Evolutionary conservation across 2,797 vertebrate species (phyloP).

Genomic region (Podargus strigoides): DNA sequence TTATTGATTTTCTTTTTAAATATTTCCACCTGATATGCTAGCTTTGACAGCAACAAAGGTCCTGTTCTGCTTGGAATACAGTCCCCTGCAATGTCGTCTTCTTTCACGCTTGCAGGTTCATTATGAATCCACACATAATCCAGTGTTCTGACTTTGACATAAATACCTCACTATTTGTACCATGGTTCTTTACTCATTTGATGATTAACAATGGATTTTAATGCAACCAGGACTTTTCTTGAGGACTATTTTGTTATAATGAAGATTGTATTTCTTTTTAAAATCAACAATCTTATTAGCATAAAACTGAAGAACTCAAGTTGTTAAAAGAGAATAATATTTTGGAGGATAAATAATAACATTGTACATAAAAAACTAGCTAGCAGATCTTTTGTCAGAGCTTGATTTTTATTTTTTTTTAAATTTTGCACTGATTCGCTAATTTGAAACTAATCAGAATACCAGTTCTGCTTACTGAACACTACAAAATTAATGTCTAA

Average conservation of each 20-base stretch:
- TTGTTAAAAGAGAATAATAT: not conserved
- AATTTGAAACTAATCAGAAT: not conserved
- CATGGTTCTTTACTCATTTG: not conserved
- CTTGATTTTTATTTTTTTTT: not conserved
- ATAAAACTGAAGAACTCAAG: not conserved
- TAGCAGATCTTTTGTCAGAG: not conserved
- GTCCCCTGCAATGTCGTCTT: not conserved
- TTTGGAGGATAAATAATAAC: not conserved
- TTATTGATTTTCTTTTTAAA: not conserved
- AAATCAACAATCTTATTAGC: not conserved
- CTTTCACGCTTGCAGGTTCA: not conserved
- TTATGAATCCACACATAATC: not conserved
- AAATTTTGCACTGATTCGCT: not conserved
- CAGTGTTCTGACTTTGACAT: not conserved
- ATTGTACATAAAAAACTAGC: not conserved
- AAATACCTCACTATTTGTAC: not conserved
- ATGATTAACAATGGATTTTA: not conserved
- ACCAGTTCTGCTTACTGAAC: not conserved
- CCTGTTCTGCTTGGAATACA: not conserved
- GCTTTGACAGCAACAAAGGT: not conserved
- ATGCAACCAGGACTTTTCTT: not conserved
- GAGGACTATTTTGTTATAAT: not conserved
- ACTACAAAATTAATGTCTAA: not conserved
- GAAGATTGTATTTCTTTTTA: not conserved
- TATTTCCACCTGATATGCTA: not conserved